A percentile compares a stretch with the other conserved stretches of the same genome.
These are phyloP conservation scores for Procavia capensis DNA, from an alignment of 2,113 vertebrate species.

Conservation along the genomic window DNA sequence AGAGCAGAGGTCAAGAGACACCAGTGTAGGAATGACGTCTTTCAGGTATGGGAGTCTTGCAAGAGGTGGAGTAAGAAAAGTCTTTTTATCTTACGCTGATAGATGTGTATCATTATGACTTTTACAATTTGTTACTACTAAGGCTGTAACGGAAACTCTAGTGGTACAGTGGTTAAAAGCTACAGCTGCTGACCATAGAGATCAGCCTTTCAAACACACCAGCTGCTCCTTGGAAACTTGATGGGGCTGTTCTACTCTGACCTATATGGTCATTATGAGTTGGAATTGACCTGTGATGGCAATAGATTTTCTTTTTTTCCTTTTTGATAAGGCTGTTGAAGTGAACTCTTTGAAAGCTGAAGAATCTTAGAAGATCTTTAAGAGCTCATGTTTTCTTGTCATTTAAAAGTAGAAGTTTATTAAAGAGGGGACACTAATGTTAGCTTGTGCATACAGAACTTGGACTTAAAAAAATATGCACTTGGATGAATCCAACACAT, in stretches of 20 bases:
- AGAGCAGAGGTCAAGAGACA: background rate
- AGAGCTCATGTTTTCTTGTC: background rate
- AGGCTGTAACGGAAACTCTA: no score
- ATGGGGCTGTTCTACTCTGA: no score
- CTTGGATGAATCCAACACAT: background rate
- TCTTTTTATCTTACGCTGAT: background rate
- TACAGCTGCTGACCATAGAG: no score
- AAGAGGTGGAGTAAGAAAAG: background rate
- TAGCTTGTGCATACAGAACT: background rate
- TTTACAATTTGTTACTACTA: background rate
- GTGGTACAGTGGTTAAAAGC: no score
- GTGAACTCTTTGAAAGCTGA: background rate
- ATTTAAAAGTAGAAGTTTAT: background rate
- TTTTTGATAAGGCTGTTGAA: no score
- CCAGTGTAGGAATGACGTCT: no score
- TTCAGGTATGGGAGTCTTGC: rapidly evolving
- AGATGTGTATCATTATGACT: background rate
- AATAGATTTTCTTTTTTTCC: no score
- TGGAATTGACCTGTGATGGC: no score
- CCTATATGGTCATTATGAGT: no score
- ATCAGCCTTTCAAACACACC: no score
- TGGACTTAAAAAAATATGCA: background rate
- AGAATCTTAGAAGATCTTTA: background rate
- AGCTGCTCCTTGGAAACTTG: no score
- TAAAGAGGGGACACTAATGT: background rate